Base-by-base conservation (phyloP, 2,888 invertebrate genomes). In the Apamea monoglypha region DNA sequence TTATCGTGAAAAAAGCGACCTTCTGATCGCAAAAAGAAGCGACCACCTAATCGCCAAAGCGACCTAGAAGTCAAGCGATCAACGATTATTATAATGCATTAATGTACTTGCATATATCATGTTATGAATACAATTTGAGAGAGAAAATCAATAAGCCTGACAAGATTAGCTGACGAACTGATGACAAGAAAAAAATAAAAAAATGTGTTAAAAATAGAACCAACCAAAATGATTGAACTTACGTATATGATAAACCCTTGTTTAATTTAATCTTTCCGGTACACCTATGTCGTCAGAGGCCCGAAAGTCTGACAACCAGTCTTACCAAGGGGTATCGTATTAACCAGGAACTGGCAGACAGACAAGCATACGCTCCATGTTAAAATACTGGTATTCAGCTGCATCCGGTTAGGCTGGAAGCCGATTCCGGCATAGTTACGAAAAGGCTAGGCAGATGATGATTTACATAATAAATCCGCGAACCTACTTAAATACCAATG, bases 401-500 rank as follows among this genome's bases (percentile, higher is more conserved):
- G 4, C 10, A 56, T 25, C 25, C 10, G 21, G 25, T n/a, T 56
- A 56, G 25, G 25, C 4, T 12, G 4, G 56, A 56, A 25, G 25
- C 4, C 3, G 10, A 25, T n/a, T 25, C 10, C 25, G 12, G 10
- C 25, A n/a, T n/a, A 56, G 12, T 12, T 56, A 3, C 3, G 53
- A 53, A 53, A 53, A 53, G 8, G 53, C 53, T 21, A 56, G 25
- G 56, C 25, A 56, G 10, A 25, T n/a, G 56, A 59, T 5, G 56
- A n/a, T 56, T 12, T 25, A 25, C 12, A 56, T n/a, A 59, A 59
- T n/a, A 59, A 59, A 59, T 59, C n/a, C 29, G 0, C 16, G 53
- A 66, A 68, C 40, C 6, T 40, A 59, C n/a, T n/a, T 50, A 83
- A 78, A 69, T 79, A 71, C 44, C 59, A 29, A 70, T 70, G 14